Evolutionary conservation across 2,888 invertebrate genomes (phyloP), one percentile per base, ranked within the genome.

Genomic region (Pristionchus exspectatus): DNA sequence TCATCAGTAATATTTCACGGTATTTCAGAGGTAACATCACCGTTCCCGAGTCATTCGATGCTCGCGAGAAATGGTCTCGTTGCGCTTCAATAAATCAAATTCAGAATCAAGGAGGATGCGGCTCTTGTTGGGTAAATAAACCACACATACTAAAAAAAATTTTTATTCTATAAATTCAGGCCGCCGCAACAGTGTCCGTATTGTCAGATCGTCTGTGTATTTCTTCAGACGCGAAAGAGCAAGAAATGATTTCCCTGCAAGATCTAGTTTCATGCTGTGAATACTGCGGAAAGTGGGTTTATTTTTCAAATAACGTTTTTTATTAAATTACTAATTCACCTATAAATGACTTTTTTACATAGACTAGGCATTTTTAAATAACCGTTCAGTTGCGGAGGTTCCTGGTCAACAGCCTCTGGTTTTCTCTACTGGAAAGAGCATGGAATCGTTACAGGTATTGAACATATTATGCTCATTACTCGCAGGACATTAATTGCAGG

Each of bases 241-340:
- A 92, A n/a, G 93, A 93, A 16, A 90, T 91, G 33, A 91, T 95
- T 89, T 95, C 95, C 5, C 93, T 95, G 7, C 95, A 95, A 90
- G 94, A 95, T 88, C 91, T 95, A 50, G 90, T 95, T 38, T 95
- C 95, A n/a, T 95, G 95, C 90, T 94, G 95, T 91, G 93, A 90
- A 38, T 91, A 93, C 83, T 93, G 94, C 54, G 92, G 94, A 74
- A 95, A 95, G 56, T 95, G 95, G 91, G 91, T 93, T 38, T 95
- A 95, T 2, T 95, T 16, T 92, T 93, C 77, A 90, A 95, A 12
- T 95, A 95, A 91, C 2, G 2, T 9, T 66, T 24, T 0, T 38
- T 24, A 38, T 3, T 14, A 38, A 72, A 69, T 27, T 5, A 30
- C 4, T 27, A 69, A n/a, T 63, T 16, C 21, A 63, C n/a, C n/a